Conservation (phyloP, 2,888 invertebrate species). For the Lysandra bellargus region DNA sequence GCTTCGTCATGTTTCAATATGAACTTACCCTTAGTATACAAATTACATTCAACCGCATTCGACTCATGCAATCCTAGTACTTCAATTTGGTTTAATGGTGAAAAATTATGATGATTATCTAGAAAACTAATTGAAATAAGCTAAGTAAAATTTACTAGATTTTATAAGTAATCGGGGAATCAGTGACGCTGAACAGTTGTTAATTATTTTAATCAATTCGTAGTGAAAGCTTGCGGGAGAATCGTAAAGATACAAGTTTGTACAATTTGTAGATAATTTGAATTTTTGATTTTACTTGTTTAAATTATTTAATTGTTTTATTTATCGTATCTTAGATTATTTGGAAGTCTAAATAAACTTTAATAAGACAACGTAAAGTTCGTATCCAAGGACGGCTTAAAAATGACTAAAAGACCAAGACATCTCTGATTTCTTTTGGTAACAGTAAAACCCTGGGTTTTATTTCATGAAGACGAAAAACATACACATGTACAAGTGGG, state of each 20-base stretch:
- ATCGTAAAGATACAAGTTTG: not conserved
- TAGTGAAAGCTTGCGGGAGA: not conserved
- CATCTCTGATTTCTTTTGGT: no score
- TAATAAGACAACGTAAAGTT: no score
- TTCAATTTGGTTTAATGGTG: not conserved
- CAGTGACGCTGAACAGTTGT: not conserved
- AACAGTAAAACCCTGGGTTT: no score
- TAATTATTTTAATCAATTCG: constrained; percentile 14
- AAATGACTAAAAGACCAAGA: no score
- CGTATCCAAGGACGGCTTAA: no score
- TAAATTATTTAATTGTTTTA: no score
- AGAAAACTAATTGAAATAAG: not conserved
- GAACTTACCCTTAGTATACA: not conserved
- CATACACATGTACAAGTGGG: no score
- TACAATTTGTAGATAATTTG: constrained; percentile 2
- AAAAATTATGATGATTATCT: constrained; percentile 12
- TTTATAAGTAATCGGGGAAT: not conserved
- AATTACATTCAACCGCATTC: constrained; percentile 38
- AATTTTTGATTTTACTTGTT: no score
- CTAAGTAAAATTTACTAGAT: not conserved
- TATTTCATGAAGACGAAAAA: no score
- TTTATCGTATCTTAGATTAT: no score
- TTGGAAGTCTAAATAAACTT: no score
- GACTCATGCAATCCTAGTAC: constrained; percentile 42
- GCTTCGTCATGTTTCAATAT: no score